Percentiles rank a stretch among this genome's conserved stretches.
phyloP scores from a whole-genome alignment of 1,140 invertebrate genomes.

The Cydia splendana region DNA sequence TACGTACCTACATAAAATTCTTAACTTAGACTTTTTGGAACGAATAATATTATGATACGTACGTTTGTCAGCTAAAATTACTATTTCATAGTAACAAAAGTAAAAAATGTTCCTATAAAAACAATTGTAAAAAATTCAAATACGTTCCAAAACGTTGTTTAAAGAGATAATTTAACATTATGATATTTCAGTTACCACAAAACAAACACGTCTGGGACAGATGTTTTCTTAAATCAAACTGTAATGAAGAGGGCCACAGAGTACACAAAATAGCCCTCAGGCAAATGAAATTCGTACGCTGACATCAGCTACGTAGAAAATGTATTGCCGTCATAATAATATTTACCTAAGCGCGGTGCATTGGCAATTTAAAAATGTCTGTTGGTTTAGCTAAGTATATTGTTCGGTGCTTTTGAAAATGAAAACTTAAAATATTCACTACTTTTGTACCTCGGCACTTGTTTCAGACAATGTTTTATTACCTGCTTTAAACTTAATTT shows the following conservation, averaged over 20 bases:
- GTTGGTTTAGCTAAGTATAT: constrained; percentile 4
- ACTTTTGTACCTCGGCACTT: not conserved
- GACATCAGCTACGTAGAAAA: constrained; percentile 43
- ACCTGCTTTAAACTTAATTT: not conserved
- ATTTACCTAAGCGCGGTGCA: constrained; percentile 32
- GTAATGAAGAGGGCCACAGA: constrained; percentile 43
- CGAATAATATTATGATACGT: too few species aligned
- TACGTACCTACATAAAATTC: too few species aligned
- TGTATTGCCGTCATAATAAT: constrained; percentile 28
- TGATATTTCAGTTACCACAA: constrained; percentile 11
- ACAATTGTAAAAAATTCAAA: not conserved
- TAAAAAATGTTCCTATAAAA: not conserved
- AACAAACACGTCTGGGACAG: constrained; percentile 48
- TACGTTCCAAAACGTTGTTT: not conserved
- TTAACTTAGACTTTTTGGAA: too few species aligned
- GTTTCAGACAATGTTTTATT: not conserved
- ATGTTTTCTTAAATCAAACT: constrained; percentile 52
- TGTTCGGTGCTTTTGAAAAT: constrained; percentile 6
- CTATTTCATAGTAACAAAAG: not conserved
- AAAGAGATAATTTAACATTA: constrained; percentile 22
- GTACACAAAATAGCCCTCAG: constrained; percentile 43
- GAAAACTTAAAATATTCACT: constrained; percentile 45
- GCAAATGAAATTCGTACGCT: constrained; percentile 45
- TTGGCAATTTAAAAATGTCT: constrained; percentile 35
- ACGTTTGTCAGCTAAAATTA: not conserved